These are phyloP conservation scores for Tetragonula clypearis DNA, from an alignment of 1,140 invertebrate genomes.

Conservation along the genomic window DNA sequence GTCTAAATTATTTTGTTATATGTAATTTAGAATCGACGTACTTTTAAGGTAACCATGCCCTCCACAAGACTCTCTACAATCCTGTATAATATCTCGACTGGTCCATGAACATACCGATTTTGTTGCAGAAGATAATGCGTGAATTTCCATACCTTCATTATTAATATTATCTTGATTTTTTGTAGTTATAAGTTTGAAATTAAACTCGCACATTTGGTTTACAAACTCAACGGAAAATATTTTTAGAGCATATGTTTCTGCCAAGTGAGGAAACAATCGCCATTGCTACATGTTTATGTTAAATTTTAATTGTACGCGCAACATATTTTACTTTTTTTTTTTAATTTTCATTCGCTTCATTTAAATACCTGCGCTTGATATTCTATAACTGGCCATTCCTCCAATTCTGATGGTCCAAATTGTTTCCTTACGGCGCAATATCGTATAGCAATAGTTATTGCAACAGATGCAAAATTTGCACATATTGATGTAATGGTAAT, in stretches of 20 bases:
- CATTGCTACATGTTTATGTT: constrained; percentile 88
- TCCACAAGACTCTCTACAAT: constrained; percentile 94
- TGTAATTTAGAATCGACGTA: constrained; percentile 58
- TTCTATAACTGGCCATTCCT: constrained; percentile 93
- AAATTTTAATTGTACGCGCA: constrained; percentile 32
- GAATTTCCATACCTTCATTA: constrained; percentile 88
- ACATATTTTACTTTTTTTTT: neutral
- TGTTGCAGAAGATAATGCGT: constrained; percentile 93
- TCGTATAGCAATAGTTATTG: constrained; percentile 92
- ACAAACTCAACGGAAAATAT: constrained; percentile 85
- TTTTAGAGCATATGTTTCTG: constrained; percentile 90
- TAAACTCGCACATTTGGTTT: constrained; percentile 65
- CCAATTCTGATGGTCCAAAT: constrained; percentile 88
- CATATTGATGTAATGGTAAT: constrained; percentile 89
- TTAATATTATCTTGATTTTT: constrained; percentile 67
- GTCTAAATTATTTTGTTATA: neutral
- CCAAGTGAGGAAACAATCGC: constrained; percentile 93
- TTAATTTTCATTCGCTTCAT: constrained; percentile 56
- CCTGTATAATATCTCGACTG: constrained; percentile 92
- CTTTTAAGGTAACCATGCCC: constrained; percentile 92
- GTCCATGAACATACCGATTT: constrained; percentile 95
- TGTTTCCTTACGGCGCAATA: constrained; percentile 95
- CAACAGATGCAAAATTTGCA: constrained; percentile 86
- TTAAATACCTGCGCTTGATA: constrained; percentile 91
- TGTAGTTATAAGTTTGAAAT: constrained; percentile 58